Conservation (phyloP, 1,140 invertebrate species). For the Drosophila athabasca region DNA sequence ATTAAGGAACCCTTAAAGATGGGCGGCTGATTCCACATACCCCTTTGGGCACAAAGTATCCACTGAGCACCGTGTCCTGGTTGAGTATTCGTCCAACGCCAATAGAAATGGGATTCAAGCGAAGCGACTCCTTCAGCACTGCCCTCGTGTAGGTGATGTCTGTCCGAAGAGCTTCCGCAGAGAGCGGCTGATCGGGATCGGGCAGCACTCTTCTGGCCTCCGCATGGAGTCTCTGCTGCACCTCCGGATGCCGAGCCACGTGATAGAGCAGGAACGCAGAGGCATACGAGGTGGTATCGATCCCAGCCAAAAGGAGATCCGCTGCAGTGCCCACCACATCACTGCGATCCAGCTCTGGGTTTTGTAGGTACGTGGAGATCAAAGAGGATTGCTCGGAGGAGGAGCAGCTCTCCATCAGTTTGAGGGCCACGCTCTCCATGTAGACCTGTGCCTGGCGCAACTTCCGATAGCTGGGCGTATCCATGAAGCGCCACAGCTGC, state of each 20-base stretch:
- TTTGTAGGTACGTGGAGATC: slow-evolving; percentile 88
- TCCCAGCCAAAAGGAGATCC: slow-evolving; percentile 92
- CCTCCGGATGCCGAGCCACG: slow-evolving; percentile 88
- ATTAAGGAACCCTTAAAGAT: neutral
- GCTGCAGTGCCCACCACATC: slow-evolving; percentile 92
- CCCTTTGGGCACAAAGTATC: slow-evolving; percentile 92
- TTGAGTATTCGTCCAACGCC: slow-evolving; percentile 91
- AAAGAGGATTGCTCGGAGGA: slow-evolving; percentile 83
- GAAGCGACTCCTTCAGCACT: slow-evolving; percentile 92
- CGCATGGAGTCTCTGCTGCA: slow-evolving; percentile 89
- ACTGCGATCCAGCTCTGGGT: slow-evolving; percentile 88
- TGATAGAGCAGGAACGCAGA: slow-evolving; percentile 92
- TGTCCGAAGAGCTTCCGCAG: slow-evolving; percentile 85
- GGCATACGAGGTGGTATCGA: slow-evolving; percentile 94
- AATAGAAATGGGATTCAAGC: slow-evolving; percentile 92
- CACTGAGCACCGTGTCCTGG: slow-evolving; percentile 90
- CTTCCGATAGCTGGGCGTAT: slow-evolving; percentile 90
- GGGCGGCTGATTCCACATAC: slow-evolving; percentile 86
- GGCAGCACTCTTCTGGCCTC: slow-evolving; percentile 87
- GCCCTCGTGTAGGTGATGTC: slow-evolving; percentile 90
- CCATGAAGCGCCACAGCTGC: slow-evolving; percentile 88
- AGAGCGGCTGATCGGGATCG: slow-evolving; percentile 84
- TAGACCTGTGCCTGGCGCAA: slow-evolving; percentile 88
- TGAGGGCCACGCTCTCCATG: slow-evolving; percentile 89
- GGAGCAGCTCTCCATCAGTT: slow-evolving; percentile 85